Evolutionary conservation across 2,113 vertebrate genomes (phyloP), one percentile per base, ranked within the genome.

Genomic region (Pseudorasbora parva): DNA sequence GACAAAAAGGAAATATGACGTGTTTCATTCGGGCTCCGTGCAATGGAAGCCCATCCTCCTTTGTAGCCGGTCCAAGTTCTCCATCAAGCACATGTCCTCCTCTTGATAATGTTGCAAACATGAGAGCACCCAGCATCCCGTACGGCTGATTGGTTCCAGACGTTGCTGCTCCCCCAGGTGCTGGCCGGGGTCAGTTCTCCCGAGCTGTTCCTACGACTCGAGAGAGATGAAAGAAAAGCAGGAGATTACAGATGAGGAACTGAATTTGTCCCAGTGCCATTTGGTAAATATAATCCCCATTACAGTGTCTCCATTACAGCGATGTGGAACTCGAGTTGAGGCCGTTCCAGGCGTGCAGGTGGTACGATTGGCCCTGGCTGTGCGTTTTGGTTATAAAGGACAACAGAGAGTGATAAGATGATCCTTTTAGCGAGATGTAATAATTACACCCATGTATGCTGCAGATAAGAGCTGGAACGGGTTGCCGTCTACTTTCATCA

Each of bases 161-260:
- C 87, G 56, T 84, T 74, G n/a, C 73, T 14, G 82, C 76, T 80
- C 15, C 68, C 78, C 89, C 89, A 85, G 89, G 90, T 92, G 87
- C 84, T 85, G 41, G 9, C 51, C 43, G 41, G 86, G 85, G 88
- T 69, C 33, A 59, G 71, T 77, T 84, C 87, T 87, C 88, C 87
- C 43, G 75, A 62, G 71, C 41, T 27, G 30, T 89, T 88, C 86
- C 85, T 43, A 33, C 73, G 88, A 88, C 78, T 84, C 87, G 92
- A 49, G 59, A 78, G 80, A 85, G 89, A 90, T 92, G 87, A 92
- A 92, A 93, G 88, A 60, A 47, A 56, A 89, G 84, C 73, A 87
- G 87, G 80, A 87, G 90, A 85, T 60, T 49, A 87, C 85, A 86
- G 87, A 88, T 77, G 82, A 88, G 88, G 84, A 91, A 88, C 88